Evolutionary conservation across 1,140 invertebrate species (phyloP), one percentile per base, ranked within the genome.

Genomic region (Aphelenchoides fujianensis): DNA sequence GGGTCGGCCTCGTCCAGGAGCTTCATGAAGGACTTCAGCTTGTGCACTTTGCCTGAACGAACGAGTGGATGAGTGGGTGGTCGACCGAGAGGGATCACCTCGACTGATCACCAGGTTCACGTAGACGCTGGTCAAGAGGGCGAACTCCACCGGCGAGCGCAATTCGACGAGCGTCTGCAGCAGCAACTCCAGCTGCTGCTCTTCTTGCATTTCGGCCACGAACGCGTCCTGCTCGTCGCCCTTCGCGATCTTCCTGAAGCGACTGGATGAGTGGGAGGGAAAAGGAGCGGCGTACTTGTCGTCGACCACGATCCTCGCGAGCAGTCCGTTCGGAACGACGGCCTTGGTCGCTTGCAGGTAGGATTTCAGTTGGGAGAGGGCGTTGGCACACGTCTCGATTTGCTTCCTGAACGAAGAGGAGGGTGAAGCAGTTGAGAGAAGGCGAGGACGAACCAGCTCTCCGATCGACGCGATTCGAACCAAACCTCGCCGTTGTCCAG

Each of bases 31-130:
- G 5, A 5, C 55, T 5, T 59, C 5, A 59, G 34, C 5, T 7
- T 19, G 55, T 59, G 55, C 5, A 59, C 19, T 19, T 59, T 59
- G 5, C 55, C 55, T 59, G 55, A 59, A 59, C 28, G 28, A 30
- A 5, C 7, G 34, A 59, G 12, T 30, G 23, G 34, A 5, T 7
- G 12, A 5, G 7, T 5, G 7, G 7, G n/a, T n/a, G n/a, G n/a
- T n/a, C 28, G 5, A 19, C n/a, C n/a, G 5, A 59, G n/a, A n/a
- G n/a, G 34, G 55, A 7, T 5, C 34, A 59, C 55, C 55, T 5
- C 19, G 5, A 7, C 27, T 5, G 5, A 59, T 32, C 5, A 59
- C 7, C 5, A 5, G 5, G 23, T 59, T 59, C 12, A 59, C 23
- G 55, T 59, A 59, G 19, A 59, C 23, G 34, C 55, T 59, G 12